phyloP scores from a whole-genome alignment of 2,113 vertebrate species.

The Platycercus adscitus region DNA sequence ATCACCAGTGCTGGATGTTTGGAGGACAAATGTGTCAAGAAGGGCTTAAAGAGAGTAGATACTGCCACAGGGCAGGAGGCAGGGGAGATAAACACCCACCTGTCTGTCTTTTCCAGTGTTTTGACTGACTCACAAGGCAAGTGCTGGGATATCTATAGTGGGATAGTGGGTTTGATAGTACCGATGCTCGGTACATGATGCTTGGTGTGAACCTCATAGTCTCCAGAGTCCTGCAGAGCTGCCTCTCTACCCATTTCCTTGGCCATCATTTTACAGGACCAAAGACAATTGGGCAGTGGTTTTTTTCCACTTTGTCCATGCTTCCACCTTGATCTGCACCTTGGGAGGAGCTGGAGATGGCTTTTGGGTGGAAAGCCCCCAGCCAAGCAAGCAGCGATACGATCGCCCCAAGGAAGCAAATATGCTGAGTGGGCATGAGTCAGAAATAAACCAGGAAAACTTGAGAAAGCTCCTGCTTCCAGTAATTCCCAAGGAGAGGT shows the following conservation, averaged over 20 bases:
- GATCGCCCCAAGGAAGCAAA: neutral
- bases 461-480: constrained; percentile 43
- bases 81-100: neutral
- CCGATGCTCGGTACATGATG: fast-evolving
- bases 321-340: neutral
- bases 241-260: neutral
- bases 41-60: constrained; percentile 23
- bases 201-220: fast-evolving
- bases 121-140: neutral
- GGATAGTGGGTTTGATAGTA: neutral
- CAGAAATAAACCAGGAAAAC: neutral
- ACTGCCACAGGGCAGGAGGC: neutral
- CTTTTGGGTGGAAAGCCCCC: neutral
- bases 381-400: neutral
- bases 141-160: neutral
- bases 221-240: neutral
- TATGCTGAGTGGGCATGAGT: neutral
- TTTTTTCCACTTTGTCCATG: neutral
- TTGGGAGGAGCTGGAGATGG: neutral
- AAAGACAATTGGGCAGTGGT: fast-evolving
- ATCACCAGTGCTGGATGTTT: constrained; percentile 6
- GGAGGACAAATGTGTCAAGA: constrained; percentile 64
- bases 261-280: neutral
- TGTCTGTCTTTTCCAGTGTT: neutral
- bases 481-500: constrained; percentile 67